Percentiles rank a stretch among this genome's conserved stretches.
phyloP scores from a whole-genome alignment of 2,888 invertebrate genomes.

The Seladonia tumulorum region DNA sequence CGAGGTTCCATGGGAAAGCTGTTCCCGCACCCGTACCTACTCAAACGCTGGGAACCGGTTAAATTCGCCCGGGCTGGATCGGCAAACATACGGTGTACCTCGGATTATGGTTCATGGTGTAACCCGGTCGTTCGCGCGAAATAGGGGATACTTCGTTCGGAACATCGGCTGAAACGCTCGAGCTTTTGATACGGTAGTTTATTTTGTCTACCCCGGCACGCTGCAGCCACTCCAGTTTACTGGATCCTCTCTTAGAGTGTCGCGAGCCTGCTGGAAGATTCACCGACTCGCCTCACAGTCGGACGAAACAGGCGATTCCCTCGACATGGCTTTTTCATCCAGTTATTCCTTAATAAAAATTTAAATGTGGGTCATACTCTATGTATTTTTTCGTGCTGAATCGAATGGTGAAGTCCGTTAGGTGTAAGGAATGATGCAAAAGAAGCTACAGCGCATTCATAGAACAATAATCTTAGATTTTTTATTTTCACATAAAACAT shows the following conservation, averaged over 20 bases:
- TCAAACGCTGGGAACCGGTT: slow-evolving; percentile 16
- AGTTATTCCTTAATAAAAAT: too few species aligned
- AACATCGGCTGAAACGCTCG: background rate
- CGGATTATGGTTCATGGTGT: slow-evolving; percentile 7
- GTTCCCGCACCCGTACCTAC: background rate
- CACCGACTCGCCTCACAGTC: too few species aligned
- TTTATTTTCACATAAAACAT: too few species aligned
- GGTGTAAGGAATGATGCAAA: too few species aligned
- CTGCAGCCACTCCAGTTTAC: background rate
- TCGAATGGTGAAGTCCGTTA: too few species aligned
- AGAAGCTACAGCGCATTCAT: too few species aligned
- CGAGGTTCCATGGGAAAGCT: slow-evolving; percentile 35
- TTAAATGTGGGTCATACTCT: too few species aligned
- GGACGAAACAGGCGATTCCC: too few species aligned
- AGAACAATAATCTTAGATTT: too few species aligned
- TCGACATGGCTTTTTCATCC: too few species aligned
- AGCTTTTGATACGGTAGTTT: background rate
- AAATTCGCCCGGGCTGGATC: slow-evolving; percentile 35
- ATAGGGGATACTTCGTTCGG: slow-evolving; percentile 2
- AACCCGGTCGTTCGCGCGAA: slow-evolving; percentile 9
- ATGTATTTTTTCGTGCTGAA: too few species aligned
- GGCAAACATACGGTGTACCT: slow-evolving; percentile 16
- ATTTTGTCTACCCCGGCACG: background rate
- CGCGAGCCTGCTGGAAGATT: background rate
- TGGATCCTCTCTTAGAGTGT: background rate